phyloP scores from a whole-genome alignment of 2,888 invertebrate species.

The Leucozona laternaria region DNA sequence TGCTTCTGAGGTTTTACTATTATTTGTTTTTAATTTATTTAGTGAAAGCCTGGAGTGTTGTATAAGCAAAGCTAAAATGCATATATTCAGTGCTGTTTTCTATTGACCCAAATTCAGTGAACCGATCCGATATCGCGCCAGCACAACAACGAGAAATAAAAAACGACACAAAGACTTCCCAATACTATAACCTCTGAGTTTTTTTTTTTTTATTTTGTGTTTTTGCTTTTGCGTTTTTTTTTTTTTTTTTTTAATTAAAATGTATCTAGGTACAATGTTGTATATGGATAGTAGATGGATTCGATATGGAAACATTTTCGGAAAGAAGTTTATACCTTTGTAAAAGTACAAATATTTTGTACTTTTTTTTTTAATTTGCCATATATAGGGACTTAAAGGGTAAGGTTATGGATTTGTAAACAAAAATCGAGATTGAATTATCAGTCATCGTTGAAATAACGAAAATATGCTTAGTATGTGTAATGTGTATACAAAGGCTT shows the following conservation, averaged over 20 bases:
- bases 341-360: background rate
- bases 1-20: constrained; percentile 3
- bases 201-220: background rate
- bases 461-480: too few species aligned
- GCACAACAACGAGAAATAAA: background rate
- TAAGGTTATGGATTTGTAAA: background rate
- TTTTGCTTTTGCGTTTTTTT: too few species aligned
- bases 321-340: background rate
- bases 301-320: background rate
- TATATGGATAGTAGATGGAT: background rate
- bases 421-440: background rate
- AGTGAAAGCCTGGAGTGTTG: constrained; percentile 25
- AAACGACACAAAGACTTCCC: constrained; percentile 7
- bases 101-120: constrained; percentile 46
- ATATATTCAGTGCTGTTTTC: constrained; percentile 24
- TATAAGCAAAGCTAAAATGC: constrained; percentile 22
- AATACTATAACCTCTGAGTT: constrained; percentile 22
- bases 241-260: constrained; percentile 2
- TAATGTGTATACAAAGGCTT: too few species aligned
- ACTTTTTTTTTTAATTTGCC: background rate
- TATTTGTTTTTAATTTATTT: constrained; percentile 10
- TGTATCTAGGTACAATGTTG: constrained; percentile 14
- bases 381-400: background rate
- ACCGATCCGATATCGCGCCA: constrained; percentile 42
- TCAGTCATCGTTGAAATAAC: too few species aligned